These are phyloP conservation scores for Asbolus verrucosus DNA, from an alignment of 1,140 invertebrate species.

Conservation along the genomic window DNA sequence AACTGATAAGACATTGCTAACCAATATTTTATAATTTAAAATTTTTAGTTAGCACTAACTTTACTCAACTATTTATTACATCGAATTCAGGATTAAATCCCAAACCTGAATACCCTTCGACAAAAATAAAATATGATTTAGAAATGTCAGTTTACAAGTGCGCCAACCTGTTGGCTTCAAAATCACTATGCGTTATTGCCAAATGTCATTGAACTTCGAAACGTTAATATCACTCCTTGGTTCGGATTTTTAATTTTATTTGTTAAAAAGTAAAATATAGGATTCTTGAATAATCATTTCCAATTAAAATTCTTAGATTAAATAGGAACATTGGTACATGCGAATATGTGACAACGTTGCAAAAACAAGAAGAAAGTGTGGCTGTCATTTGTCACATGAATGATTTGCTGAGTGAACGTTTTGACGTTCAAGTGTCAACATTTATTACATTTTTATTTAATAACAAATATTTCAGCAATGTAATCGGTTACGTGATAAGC, in stretches of 20 bases:
- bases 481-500: conserved; percentile 23
- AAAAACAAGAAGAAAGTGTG: not conserved
- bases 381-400: conserved; percentile 12
- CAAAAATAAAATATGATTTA: not conserved
- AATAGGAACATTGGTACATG: too few species aligned
- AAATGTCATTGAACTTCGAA: too few species aligned
- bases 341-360: conserved; percentile 4
- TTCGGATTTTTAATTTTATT: too few species aligned
- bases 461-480: conserved; percentile 19
- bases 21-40: not conserved
- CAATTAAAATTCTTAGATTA: too few species aligned
- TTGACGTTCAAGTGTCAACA: conserved; percentile 21
- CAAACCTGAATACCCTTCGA: too few species aligned
- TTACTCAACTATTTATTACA: not conserved
- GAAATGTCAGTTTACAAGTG: not conserved
- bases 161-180: not conserved
- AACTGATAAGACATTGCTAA: conserved; percentile 91
- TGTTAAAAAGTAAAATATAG: too few species aligned
- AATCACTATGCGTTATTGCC: too few species aligned
- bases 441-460: conserved; percentile 14
- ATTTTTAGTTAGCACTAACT: not conserved
- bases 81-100: too few species aligned
- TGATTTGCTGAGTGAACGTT: conserved; percentile 1
- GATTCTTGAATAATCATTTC: too few species aligned
- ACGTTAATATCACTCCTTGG: too few species aligned